phyloP scores from a whole-genome alignment of 2,113 vertebrate genomes.

The Hippocampus abdominalis region DNA sequence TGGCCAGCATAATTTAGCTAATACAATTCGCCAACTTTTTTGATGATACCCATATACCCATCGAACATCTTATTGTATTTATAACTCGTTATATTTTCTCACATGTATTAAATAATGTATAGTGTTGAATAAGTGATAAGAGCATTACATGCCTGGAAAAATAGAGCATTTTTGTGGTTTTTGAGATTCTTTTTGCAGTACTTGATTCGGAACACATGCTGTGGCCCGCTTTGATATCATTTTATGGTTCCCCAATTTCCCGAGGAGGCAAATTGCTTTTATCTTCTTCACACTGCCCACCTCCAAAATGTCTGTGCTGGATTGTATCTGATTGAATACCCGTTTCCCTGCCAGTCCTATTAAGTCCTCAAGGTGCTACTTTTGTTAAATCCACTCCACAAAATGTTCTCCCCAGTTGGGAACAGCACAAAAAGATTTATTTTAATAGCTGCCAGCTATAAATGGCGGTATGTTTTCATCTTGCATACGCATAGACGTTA shows the following conservation, averaged over 20 bases:
- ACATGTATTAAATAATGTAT: too few relatives aligned
- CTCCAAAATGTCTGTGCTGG: constrained; percentile 25
- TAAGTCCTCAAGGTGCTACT: constrained; percentile 22
- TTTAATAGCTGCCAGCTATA: constrained; percentile 52
- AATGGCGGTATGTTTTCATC: constrained; percentile 47
- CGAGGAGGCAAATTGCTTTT: neutral
- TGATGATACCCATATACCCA: too few relatives aligned
- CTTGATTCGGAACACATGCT: neutral
- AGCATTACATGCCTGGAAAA: neutral
- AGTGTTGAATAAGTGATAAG: neutral
- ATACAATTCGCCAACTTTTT: too few relatives aligned
- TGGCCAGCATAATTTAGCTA: too few relatives aligned
- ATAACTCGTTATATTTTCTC: too few relatives aligned
- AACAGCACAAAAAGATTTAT: constrained; percentile 27
- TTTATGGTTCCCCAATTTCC: neutral
- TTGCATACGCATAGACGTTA: constrained; percentile 30
- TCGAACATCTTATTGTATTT: too few relatives aligned
- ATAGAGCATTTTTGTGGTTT: neutral
- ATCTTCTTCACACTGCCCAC: neutral
- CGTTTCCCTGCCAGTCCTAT: constrained; percentile 37
- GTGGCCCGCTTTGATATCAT: neutral
- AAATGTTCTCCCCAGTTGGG: constrained; percentile 32
- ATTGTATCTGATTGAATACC: constrained; percentile 40
- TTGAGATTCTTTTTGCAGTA: neutral
- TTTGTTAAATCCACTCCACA: constrained; percentile 42